These are phyloP conservation scores for Saturnia pavonia DNA, from an alignment of 2,888 invertebrate species.

Conservation along the genomic window DNA sequence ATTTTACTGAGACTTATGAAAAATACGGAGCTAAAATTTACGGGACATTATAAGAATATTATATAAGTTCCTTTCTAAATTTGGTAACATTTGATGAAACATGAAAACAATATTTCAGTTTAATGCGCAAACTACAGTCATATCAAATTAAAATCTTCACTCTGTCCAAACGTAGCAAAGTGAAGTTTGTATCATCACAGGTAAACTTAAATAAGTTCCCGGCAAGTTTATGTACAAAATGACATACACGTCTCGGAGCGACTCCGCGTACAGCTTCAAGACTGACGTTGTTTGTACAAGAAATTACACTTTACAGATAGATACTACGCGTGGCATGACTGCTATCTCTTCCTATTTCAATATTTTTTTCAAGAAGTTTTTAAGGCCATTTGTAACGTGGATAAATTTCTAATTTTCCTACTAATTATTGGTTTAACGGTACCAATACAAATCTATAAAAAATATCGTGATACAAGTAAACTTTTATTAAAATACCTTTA, in stretches of 20 bases:
- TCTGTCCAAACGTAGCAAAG: constrained; percentile 16
- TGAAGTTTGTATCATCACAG: constrained; percentile 39
- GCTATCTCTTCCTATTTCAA: background rate
- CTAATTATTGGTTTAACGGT: too few relatives aligned
- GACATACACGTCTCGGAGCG: constrained; percentile 37
- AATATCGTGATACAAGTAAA: too few relatives aligned
- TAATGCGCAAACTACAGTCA: constrained; percentile 22
- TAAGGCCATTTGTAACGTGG: background rate
- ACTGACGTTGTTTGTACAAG: constrained; percentile 43
- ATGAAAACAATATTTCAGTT: background rate
- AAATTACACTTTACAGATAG: constrained; percentile 49
- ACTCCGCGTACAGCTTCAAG: constrained; percentile 42
- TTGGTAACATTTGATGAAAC: background rate
- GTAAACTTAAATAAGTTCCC: constrained; percentile 69
- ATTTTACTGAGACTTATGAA: background rate
- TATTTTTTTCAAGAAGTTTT: background rate
- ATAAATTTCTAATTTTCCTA: background rate
- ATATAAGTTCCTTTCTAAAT: background rate
- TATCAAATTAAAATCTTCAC: constrained; percentile 20
- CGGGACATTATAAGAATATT: too few relatives aligned
- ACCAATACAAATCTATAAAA: too few relatives aligned
- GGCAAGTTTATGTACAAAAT: constrained; percentile 62
- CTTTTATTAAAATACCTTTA: too few relatives aligned
- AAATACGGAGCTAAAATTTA: background rate
- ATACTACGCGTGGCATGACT: background rate